These are phyloP conservation scores for Pristionchus japonicus DNA, from an alignment of 2,888 invertebrate species.

Conservation along the genomic window DNA sequence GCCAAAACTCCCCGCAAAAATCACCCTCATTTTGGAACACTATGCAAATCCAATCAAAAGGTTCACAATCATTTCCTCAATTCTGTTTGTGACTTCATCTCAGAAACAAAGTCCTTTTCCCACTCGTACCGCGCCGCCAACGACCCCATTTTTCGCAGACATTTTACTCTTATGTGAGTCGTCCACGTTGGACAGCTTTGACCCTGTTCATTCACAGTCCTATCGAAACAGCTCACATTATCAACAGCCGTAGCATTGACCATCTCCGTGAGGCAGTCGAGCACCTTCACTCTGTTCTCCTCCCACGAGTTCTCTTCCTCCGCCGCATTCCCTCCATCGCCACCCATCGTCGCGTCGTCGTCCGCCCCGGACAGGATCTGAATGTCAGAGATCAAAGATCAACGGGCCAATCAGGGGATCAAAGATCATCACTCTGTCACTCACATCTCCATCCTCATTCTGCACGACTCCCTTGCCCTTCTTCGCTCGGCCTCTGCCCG, in stretches of 20 bases:
- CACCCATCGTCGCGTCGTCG: background rate
- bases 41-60: too few relatives aligned
- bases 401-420: background rate
- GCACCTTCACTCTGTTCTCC: constrained; percentile 24
- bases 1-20: too few relatives aligned
- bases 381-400: background rate
- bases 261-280: constrained; percentile 19
- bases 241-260: background rate
- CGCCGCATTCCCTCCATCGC: background rate
- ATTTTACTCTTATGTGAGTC: too few relatives aligned
- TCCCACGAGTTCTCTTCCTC: constrained; percentile 45
- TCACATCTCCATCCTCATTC: constrained; percentile 39
- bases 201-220: too few relatives aligned
- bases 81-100: too few relatives aligned
- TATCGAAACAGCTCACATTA: too few relatives aligned
- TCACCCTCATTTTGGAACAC: too few relatives aligned
- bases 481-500: background rate
- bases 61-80: too few relatives aligned
- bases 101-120: too few relatives aligned
- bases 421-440: background rate
- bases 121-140: too few relatives aligned
- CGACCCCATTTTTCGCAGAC: too few relatives aligned
- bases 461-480: background rate
- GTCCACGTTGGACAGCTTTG: too few relatives aligned
- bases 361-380: constrained; percentile 22